These are phyloP conservation scores for Borostomias antarcticus DNA, from an alignment of 2,797 vertebrate genomes.

Conservation along the genomic window DNA sequence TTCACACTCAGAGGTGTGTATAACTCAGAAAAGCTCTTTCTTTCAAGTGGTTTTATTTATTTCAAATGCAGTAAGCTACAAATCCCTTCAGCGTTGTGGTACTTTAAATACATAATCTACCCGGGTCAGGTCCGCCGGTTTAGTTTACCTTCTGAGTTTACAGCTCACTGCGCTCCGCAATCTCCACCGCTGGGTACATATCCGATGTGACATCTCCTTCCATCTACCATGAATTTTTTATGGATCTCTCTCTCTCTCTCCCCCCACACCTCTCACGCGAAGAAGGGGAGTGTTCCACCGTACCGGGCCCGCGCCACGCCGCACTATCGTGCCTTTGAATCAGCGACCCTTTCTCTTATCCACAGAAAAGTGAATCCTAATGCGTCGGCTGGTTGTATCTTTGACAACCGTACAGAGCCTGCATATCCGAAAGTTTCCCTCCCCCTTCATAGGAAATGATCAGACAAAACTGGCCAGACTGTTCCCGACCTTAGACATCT, in stretches of 20 bases:
- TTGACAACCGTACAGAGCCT: neutral
- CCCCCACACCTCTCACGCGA: slow-evolving; percentile 43
- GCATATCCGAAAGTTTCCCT: too few relatives aligned
- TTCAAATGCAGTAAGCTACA: neutral
- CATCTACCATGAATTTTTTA: slow-evolving; percentile 81
- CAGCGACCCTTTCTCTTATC: slow-evolving; percentile 12
- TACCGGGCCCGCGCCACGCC: slow-evolving; percentile 43
- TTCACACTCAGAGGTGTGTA: too few relatives aligned
- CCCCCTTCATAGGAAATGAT: too few relatives aligned
- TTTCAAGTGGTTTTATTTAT: too few relatives aligned
- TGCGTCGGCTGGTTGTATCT: slow-evolving; percentile 1
- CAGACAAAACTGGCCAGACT: too few relatives aligned
- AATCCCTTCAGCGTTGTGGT: neutral
- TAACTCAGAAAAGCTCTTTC: too few relatives aligned
- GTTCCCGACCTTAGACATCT: too few relatives aligned
- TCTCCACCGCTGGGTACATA: slow-evolving; percentile 72
- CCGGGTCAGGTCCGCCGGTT: slow-evolving; percentile 35
- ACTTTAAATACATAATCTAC: slow-evolving; percentile 25
- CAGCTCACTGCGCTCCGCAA: slow-evolving; percentile 59
- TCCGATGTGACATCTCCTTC: slow-evolving; percentile 79
- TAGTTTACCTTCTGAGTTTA: slow-evolving; percentile 48
- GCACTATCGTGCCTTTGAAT: slow-evolving; percentile 35
- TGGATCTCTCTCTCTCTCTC: slow-evolving; percentile 44
- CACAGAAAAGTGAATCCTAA: too few relatives aligned
- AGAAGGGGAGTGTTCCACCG: slow-evolving; percentile 33